Percentiles rank a stretch among this genome's conserved stretches.
Evolutionary conservation across 2,888 invertebrate genomes (phyloP).

Genomic region (Tortricodes alternella): DNA sequence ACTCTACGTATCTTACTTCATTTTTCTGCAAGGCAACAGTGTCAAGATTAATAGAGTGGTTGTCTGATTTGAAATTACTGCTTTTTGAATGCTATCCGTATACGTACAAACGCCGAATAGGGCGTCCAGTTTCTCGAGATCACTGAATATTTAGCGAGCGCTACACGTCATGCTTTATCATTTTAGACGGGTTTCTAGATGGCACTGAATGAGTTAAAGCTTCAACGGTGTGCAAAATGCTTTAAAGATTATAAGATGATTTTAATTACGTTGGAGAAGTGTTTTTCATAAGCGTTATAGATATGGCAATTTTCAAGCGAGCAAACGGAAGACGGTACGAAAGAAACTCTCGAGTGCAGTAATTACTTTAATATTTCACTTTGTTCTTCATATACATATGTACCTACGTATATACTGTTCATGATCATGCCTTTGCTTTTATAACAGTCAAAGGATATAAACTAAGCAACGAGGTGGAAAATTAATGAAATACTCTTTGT

Average conservation of each 20-base stretch:
- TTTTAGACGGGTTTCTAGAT: slow-evolving; percentile 43
- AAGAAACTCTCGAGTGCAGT: not conserved
- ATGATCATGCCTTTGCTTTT: slow-evolving; percentile 8
- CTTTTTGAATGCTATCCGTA: slow-evolving; percentile 15
- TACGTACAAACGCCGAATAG: slow-evolving; percentile 12
- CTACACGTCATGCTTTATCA: slow-evolving; percentile 47
- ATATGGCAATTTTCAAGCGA: slow-evolving; percentile 3
- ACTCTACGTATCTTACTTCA: slow-evolving; percentile 30
- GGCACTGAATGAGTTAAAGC: slow-evolving; percentile 23
- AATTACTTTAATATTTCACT: not conserved
- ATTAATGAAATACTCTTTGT: slow-evolving; percentile 8
- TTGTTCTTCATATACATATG: no score
- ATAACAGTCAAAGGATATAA: slow-evolving; percentile 13
- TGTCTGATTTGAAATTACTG: slow-evolving; percentile 7
- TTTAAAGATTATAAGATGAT: slow-evolving; percentile 8
- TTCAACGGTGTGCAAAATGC: slow-evolving; percentile 25
- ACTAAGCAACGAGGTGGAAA: slow-evolving; percentile 9
- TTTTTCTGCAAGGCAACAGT: slow-evolving; percentile 12
- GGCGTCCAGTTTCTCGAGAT: slow-evolving; percentile 4
- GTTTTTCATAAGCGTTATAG: slow-evolving; percentile 15
- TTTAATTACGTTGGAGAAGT: not conserved
- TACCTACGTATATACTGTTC: no score
- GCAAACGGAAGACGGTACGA: slow-evolving; percentile 3
- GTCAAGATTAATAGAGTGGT: slow-evolving; percentile 2
- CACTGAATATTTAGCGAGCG: slow-evolving; percentile 23